Conservation (phyloP, 2,797 vertebrate species). For the Falco naumanni region DNA sequence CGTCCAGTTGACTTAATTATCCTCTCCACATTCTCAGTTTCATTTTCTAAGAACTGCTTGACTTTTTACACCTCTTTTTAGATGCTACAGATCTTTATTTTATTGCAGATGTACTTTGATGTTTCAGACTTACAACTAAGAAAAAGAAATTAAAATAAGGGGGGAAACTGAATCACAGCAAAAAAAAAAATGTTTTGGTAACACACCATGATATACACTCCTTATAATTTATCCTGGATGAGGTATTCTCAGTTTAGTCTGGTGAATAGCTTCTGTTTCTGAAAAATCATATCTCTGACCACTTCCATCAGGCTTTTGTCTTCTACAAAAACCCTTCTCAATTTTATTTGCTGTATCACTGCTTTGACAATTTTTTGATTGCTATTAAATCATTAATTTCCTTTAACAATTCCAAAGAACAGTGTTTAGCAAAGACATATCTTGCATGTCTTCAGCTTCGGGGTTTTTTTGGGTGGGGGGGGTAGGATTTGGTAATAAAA, state of each 20-base stretch:
- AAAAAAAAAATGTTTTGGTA: neutral
- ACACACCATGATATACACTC: accelerated
- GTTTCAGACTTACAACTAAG: neutral
- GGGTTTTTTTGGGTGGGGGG: neutral
- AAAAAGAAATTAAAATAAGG: neutral
- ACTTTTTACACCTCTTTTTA: neutral
- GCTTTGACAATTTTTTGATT: neutral
- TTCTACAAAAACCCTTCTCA: neutral
- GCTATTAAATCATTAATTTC: neutral
- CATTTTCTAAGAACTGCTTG: neutral
- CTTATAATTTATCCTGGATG: neutral
- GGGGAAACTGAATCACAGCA: neutral
- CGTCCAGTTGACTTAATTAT: neutral
- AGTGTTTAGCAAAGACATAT: neutral
- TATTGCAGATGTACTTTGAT: neutral
- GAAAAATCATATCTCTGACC: neutral
- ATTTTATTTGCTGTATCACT: neutral
- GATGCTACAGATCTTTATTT: neutral
- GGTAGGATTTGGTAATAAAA: neutral
- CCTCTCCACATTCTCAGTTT: neutral
- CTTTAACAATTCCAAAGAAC: neutral
- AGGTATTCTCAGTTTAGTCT: neutral
- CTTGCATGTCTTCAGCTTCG: neutral
- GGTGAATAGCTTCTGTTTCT: neutral
- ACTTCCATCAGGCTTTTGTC: neutral